phyloP scores from a whole-genome alignment of 2,888 invertebrate genomes.

The Ochlodes sylvanus region DNA sequence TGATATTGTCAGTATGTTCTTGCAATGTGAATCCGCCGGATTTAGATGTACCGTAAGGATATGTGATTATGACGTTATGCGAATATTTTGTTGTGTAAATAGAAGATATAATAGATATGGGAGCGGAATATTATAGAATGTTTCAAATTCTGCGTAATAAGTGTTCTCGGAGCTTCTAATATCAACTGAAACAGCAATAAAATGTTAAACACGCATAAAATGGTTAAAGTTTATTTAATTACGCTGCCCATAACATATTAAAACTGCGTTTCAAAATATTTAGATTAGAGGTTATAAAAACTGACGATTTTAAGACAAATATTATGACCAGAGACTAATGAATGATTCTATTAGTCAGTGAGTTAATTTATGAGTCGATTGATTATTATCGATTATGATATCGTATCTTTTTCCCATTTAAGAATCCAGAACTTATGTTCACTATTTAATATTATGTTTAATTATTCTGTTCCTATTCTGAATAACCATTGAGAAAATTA shows the following conservation, averaged over 20 bases:
- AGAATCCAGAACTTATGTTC: too few species aligned
- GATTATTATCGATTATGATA: too few species aligned
- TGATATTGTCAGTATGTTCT: constrained; percentile 2
- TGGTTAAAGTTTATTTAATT: not conserved
- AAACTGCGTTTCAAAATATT: not conserved
- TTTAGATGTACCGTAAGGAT: not conserved
- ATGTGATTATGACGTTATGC: not conserved
- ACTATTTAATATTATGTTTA: too few species aligned
- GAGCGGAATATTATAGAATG: not conserved
- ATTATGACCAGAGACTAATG: too few species aligned
- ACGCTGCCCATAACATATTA: not conserved
- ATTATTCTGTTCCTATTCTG: too few species aligned
- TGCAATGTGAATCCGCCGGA: not conserved
- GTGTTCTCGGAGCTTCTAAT: not conserved
- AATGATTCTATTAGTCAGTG: too few species aligned
- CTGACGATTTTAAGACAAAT: too few species aligned
- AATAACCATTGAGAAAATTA: too few species aligned
- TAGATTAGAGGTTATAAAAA: too few species aligned
- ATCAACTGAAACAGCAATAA: not conserved
- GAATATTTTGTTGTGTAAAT: not conserved
- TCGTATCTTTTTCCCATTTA: too few species aligned
- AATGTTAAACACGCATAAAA: not conserved
- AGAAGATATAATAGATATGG: not conserved
- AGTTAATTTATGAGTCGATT: too few species aligned
- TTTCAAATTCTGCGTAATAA: not conserved